These are phyloP conservation scores for Pocillopora meandrina DNA, from an alignment of 92 coral and sea anemone genomes.

Conservation along the genomic window DNA sequence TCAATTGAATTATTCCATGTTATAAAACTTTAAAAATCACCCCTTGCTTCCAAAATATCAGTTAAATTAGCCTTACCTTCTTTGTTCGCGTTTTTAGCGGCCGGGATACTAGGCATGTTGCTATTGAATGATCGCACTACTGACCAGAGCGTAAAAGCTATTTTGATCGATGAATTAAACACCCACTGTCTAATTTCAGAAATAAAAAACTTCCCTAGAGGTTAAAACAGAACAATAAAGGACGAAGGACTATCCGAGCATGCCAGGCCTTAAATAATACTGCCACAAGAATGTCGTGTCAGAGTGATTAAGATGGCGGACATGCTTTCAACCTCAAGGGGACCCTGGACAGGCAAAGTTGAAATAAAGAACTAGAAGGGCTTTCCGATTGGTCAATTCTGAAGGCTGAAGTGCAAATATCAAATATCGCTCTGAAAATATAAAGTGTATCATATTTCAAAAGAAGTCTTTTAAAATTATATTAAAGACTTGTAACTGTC, in stretches of 20 bases:
- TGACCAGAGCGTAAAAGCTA: constrained; percentile 35
- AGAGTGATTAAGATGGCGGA: constrained; percentile 14
- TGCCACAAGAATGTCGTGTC: constrained; percentile 1
- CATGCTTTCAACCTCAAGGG: not conserved
- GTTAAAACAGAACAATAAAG: not conserved
- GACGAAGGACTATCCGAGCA: not conserved
- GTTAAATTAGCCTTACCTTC: constrained; percentile 21
- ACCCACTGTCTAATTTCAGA: not conserved
- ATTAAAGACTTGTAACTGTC: too few species aligned
- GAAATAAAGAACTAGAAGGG: constrained; percentile 1
- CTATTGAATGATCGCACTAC: constrained; percentile 24
- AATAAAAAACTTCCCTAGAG: not conserved
- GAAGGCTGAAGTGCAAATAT: not conserved
- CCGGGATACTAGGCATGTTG: constrained; percentile 32
- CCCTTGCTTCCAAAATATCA: not conserved
- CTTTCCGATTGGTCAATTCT: constrained; percentile 31
- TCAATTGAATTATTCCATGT: not conserved
- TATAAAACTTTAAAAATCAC: not conserved
- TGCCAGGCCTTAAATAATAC: not conserved
- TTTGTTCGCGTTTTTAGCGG: not conserved
- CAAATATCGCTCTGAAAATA: not conserved
- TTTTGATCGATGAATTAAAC: constrained; percentile 2
- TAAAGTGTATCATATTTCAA: not conserved
- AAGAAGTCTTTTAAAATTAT: too few species aligned
- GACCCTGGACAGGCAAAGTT: not conserved